Evolutionary conservation across 2,888 invertebrate genomes (phyloP), one percentile per base, ranked within the genome.

Genomic region (Coleophora deauratella): DNA sequence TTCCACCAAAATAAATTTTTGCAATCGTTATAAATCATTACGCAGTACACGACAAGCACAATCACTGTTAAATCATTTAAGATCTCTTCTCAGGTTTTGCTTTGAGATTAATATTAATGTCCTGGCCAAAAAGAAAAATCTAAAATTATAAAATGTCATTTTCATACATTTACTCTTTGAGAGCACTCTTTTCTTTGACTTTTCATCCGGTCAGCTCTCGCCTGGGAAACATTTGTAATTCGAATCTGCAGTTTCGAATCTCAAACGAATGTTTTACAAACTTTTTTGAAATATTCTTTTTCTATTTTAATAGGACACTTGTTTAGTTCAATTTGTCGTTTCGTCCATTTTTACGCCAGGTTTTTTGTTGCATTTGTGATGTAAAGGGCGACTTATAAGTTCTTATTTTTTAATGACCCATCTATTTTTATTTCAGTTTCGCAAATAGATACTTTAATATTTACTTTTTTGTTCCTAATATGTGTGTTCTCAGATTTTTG

Each of bases 121-220:
- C 21, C 39, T 43, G 37, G 38, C 37, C 44, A 40, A 43, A 41
- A 44, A 40, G 35, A 45, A 49, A 44, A 41, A 42, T 37, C 11
- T 36, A 43, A 46, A 33, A 32, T 44, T 44, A n/a, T n/a, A 13
- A 38, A 39, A 41, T 37, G 47, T 42, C 49, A 50, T 50, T 42
- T 50, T 48, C 39, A 43, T 48, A 47, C 46, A 45, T 44, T 46
- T 45, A 44, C 46, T 46, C 44, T 33, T 42, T 44, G 46, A 46
- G 41, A 35, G 45, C 47, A 45, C 45, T 50, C 47, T 37, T 50
- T 43, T 44, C 45, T 45, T 21, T 21, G 3, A 4, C 3, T 21
- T 21, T 21, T 6, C 21, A 21, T 21, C 44, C 38, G 33, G 40
- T 13, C 32, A 21, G 21, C 21, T 21, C 21, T 3, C 21, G 21